phyloP scores from a whole-genome alignment of 2,113 vertebrate genomes.

The Nothoprocta pentlandii region DNA sequence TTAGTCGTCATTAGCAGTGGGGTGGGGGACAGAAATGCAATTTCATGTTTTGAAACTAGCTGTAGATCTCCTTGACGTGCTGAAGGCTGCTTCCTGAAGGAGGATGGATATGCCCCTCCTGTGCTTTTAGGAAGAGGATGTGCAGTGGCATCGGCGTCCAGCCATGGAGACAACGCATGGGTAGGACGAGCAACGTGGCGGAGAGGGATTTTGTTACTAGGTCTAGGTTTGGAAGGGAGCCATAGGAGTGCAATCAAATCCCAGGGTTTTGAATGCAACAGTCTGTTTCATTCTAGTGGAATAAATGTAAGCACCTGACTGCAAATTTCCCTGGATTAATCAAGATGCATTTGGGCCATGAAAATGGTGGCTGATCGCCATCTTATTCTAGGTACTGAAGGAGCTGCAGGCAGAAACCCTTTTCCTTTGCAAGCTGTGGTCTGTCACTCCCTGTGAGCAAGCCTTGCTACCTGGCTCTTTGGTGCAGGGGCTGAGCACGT shows the following conservation, averaged over 20 bases:
- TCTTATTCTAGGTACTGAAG: not conserved
- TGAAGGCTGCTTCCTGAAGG: not conserved
- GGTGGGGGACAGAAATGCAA: not conserved
- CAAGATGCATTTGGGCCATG: not conserved
- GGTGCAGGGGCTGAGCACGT: not conserved
- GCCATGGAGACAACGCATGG: not conserved
- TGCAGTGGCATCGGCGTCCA: accelerated
- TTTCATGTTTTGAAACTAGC: not conserved
- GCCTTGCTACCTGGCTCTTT: not conserved
- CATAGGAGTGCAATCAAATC: not conserved
- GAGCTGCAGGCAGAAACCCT: not conserved
- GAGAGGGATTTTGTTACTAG: not conserved
- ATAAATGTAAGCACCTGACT: not conserved
- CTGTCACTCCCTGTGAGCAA: not conserved
- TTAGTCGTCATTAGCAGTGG: not conserved
- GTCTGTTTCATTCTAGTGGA: not conserved
- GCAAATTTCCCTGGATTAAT: not conserved
- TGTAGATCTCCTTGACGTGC: not conserved
- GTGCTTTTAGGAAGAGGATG: not conserved
- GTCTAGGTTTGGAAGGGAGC: not conserved
- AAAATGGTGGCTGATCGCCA: not conserved
- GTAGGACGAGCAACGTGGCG: not conserved
- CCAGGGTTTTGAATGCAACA: not conserved
- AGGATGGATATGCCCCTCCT: not conserved
- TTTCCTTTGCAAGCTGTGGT: not conserved